Conservation (phyloP, 35 echinoderm and acorn worm genomes). For the Apostichopus japonicus region DNA sequence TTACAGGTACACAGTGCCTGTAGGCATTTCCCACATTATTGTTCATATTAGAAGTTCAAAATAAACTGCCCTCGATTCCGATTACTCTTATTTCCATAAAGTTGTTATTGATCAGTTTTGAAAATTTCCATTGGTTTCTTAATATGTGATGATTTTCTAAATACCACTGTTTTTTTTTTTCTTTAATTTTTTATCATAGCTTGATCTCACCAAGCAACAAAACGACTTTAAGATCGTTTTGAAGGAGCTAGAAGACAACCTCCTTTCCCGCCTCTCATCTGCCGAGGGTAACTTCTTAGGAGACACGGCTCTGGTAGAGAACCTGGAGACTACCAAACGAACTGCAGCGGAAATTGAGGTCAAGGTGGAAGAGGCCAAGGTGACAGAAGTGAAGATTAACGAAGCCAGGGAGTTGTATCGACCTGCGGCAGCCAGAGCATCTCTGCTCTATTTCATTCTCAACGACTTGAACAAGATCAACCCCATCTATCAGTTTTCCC, state of each 20-base stretch:
- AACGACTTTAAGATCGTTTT: constrained; percentile 99
- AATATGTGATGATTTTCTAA: background rate
- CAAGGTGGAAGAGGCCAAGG: constrained; percentile 97
- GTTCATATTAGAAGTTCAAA: too few species aligned
- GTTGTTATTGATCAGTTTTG: too few species aligned
- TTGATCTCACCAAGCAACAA: constrained; percentile 95
- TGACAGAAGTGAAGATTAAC: constrained; percentile 96
- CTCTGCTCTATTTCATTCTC: constrained; percentile 96
- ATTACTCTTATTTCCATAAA: too few species aligned
- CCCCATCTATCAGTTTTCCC: constrained; percentile 97
- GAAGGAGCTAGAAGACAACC: constrained; percentile 96
- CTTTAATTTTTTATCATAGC: background rate
- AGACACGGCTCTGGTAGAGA: constrained; percentile 96
- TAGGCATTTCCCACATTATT: too few species aligned
- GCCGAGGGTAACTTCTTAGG: constrained; percentile 99
- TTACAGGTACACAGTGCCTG: too few species aligned
- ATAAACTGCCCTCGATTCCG: too few species aligned
- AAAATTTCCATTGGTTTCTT: background rate
- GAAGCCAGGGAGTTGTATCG: constrained; percentile 94
- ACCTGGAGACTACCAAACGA: constrained; percentile 97
- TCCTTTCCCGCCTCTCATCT: constrained; percentile 92
- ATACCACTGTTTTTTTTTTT: too few species aligned
- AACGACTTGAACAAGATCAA: constrained; percentile 99
- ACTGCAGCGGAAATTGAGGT: constrained; percentile 97
- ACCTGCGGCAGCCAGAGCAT: constrained; percentile 92